phyloP scores from a whole-genome alignment of 2,113 vertebrate genomes.

The Panthera tigris region DNA sequence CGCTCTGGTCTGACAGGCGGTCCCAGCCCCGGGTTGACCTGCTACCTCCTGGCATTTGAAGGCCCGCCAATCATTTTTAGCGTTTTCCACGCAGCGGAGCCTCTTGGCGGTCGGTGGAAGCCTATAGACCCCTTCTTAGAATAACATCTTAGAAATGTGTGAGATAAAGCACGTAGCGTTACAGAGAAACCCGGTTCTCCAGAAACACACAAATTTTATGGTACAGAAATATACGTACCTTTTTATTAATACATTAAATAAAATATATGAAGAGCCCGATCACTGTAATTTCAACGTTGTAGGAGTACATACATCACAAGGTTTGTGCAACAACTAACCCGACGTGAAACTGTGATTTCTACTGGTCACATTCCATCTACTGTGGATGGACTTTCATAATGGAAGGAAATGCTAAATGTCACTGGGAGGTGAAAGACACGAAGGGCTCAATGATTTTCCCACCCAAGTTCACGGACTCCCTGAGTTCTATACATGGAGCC shows the following conservation, averaged over 20 bases:
- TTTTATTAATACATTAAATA: neutral
- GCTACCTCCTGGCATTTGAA: neutral
- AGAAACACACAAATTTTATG: neutral
- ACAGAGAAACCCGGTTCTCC: neutral
- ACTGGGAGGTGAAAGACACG: neutral
- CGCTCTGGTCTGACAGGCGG: neutral
- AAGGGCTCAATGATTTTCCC: neutral
- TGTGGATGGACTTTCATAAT: neutral
- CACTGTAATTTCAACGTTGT: neutral
- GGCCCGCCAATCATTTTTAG: too few relatives aligned
- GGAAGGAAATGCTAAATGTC: neutral
- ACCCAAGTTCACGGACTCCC: neutral
- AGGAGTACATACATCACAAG: neutral
- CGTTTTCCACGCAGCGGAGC: neutral
- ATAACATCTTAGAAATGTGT: neutral
- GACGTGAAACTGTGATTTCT: neutral
- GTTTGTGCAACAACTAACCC: neutral
- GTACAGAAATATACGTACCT: neutral
- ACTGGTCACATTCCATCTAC: neutral
- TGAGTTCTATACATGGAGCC: neutral
- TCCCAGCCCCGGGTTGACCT: neutral
- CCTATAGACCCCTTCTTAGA: neutral
- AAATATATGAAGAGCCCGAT: neutral
- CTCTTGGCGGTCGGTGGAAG: neutral
- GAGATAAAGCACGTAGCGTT: neutral